phyloP scores from a whole-genome alignment of 37 sponge, comb jelly and placozoan genomes.

The Beroe forskalii region DNA sequence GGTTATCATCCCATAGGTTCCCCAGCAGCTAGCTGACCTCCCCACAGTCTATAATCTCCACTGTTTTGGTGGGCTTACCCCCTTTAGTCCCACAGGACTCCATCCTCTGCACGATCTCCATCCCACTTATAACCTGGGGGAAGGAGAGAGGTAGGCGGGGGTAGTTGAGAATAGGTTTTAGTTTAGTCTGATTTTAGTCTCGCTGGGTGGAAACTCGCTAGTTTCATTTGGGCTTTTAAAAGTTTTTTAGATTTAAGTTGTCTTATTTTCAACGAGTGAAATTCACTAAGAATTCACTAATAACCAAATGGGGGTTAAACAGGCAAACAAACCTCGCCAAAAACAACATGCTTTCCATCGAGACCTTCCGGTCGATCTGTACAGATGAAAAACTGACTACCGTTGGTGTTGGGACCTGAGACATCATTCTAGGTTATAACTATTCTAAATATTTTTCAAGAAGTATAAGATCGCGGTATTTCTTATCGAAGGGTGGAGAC shows the following conservation, averaged over 20 bases:
- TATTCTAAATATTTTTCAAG: no score
- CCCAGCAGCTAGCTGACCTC: conserved; percentile 51
- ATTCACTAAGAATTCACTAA: no score
- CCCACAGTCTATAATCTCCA: conserved; percentile 67
- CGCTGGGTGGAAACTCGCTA: no score
- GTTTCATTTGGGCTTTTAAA: no score
- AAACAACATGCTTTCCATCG: conserved; percentile 58
- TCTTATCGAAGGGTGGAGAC: no score
- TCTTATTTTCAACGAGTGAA: no score
- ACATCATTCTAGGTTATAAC: no score
- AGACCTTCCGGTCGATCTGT: conserved; percentile 70
- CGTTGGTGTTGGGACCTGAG: conserved; percentile 68
- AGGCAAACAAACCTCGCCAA: conserved; percentile 30
- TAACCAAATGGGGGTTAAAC: no score
- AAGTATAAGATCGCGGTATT: no score
- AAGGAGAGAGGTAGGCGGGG: background rate
- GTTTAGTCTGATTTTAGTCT: no score
- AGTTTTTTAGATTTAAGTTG: no score
- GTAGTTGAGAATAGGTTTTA: background rate
- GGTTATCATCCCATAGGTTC: no score
- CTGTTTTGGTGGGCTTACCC: conserved; percentile 61
- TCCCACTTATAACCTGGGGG: conserved; percentile 30
- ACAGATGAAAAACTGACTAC: conserved; percentile 70
- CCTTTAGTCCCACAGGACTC: conserved; percentile 63
- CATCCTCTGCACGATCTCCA: conserved; percentile 41